Base-by-base conservation (phyloP, 2,888 invertebrate species). In the Cremastobaeus sp. region DNA sequence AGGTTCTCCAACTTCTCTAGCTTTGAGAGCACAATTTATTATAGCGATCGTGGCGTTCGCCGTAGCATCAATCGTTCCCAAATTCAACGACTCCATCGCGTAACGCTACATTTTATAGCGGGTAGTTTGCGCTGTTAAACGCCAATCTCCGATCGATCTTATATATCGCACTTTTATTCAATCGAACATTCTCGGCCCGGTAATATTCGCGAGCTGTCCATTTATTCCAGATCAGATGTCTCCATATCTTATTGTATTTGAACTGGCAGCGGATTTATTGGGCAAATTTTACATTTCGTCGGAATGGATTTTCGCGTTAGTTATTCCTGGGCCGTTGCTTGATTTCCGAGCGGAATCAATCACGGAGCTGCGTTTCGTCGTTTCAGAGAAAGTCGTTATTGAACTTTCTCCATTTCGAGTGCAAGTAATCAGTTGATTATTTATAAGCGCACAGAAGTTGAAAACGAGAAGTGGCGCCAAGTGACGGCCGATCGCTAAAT, bases 21-120 rank as follows among this genome's bases (percentile, higher is more conserved):
- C 66, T 73, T 70, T 70, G 57, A 74, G 73, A 55, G 70, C 55
- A 68, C 68, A 74, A 77, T 73, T 77, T 77, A 77, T 70, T 60
- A 68, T 64, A 37, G 70, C 74, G 74, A 74, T 66, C 60, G 72
- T 65, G 43, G 64, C 69, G 57, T 66, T 60, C 70, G 54, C 59
- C 65, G 62, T 28, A 50, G 57, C 66, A 73, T 73, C 60, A 62
- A 73, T 68, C 73, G 62, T 66, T 66, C 47, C 66, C 64, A 55
- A 74, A 70, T 74, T 70, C 70, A 66, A 74, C 70, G 74, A 62
- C 71, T 71, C 64, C 48, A 75, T 75, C 69, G 41, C 65, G 55
- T 65, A 69, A 64, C 69, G 65, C 62, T 60, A 54, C 66, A 71
- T 75, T 74, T 75, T 71, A 70, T 70, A 65, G 54, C 39, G 32